Evolutionary conservation across 2,113 vertebrate species (phyloP).

Genomic region (Dipodomys stephensi): DNA sequence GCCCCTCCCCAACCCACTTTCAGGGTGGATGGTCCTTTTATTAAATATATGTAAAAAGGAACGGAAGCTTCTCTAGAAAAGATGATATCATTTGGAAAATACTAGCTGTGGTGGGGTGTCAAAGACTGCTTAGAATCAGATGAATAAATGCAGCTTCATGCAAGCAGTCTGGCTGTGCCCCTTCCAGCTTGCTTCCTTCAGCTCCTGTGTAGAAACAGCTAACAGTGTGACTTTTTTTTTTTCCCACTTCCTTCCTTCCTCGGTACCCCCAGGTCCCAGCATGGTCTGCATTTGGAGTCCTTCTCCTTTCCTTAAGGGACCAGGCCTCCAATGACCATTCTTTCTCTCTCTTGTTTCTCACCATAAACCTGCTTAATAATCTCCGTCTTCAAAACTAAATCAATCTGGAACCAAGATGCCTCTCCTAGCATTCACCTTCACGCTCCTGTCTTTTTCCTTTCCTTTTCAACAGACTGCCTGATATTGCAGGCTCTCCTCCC

Average conservation of each 20-base stretch:
- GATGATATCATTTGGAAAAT: neutral
- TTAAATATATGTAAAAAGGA: too few species aligned
- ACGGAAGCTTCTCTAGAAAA: too few species aligned
- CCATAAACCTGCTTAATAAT: neutral
- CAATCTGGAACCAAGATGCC: neutral
- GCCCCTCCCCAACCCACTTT: neutral
- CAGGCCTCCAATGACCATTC: neutral
- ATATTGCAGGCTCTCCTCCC: neutral
- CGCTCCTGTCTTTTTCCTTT: neutral
- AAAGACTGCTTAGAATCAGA: neutral
- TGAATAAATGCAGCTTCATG: neutral
- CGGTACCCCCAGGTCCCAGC: fast-evolving
- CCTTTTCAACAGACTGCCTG: neutral
- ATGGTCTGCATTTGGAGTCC: neutral
- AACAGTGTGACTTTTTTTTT: fast-evolving
- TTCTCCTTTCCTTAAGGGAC: neutral
- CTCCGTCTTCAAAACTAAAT: neutral
- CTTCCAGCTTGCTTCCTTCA: neutral
- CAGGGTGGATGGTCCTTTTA: neutral
- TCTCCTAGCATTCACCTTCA: neutral
- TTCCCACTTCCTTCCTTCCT: neutral
- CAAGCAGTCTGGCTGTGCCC: fast-evolving
- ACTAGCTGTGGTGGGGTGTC: neutral
- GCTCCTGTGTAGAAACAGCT: neutral
- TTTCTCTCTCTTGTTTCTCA: neutral